These are phyloP conservation scores for Parasteatoda tepidariorum DNA, from an alignment of 1,140 invertebrate species.

Conservation along the genomic window DNA sequence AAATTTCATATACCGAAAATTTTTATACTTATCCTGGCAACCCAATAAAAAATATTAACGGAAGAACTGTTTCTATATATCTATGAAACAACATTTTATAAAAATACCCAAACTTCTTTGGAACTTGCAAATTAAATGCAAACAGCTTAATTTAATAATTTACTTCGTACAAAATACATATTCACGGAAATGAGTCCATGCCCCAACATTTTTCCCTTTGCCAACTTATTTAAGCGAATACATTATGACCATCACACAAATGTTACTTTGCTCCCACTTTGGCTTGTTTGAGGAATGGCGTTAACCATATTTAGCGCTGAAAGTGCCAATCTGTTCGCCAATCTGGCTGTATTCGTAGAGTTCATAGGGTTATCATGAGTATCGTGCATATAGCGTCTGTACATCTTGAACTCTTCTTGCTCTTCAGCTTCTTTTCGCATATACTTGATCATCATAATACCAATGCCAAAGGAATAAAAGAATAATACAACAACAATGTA, in stretches of 20 bases:
- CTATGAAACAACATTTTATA: too few species aligned
- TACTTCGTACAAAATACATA: too few species aligned
- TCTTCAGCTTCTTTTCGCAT: slow-evolving; percentile 65
- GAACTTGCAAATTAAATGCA: too few species aligned
- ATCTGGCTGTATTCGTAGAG: slow-evolving; percentile 60
- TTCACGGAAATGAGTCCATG: background rate
- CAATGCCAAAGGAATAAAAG: slow-evolving; percentile 66
- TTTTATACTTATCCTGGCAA: too few species aligned
- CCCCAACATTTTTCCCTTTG: background rate
- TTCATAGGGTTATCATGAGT: slow-evolving; percentile 51
- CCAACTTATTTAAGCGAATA: too few species aligned
- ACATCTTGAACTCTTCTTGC: slow-evolving; percentile 64
- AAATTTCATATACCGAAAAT: too few species aligned
- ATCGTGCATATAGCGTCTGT: slow-evolving; percentile 63
- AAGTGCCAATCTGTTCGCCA: slow-evolving; percentile 64
- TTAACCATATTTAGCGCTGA: slow-evolving; percentile 65
- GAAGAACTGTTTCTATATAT: too few species aligned
- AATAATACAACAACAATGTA: slow-evolving; percentile 66
- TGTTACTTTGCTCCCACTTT: slow-evolving; percentile 64
- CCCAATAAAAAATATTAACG: too few species aligned
- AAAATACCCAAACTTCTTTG: too few species aligned
- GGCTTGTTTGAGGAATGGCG: slow-evolving; percentile 64
- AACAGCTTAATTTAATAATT: too few species aligned
- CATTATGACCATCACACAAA: too few species aligned
- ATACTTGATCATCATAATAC: slow-evolving; percentile 66